Base-by-base conservation (phyloP, 2,113 vertebrate genomes). In the Psilopogon haemacephalus region DNA sequence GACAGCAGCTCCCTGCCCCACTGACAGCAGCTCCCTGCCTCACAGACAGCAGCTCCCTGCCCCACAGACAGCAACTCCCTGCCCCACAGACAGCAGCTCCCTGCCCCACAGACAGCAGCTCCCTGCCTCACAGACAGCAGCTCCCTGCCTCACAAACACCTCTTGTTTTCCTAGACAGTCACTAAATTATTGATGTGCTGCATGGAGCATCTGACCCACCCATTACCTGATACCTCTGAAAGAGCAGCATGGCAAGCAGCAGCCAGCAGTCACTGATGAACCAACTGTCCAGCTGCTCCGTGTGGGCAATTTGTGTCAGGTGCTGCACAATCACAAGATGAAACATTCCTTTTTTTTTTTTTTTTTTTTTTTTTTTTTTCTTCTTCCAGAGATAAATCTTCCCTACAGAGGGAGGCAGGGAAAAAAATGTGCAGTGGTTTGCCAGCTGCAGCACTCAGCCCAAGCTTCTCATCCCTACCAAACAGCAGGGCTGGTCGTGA, bases 311-410 rank as follows among this genome's bases (percentile, higher is more conserved):
- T 96, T 91, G 88, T 94, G 91, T 82, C 89, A 94, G 75, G 79
- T 88, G 54, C 75, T 84, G 60, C 77, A 89, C 78, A 94, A 89
- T 37, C 84, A 88, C 76, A 74, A 82, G 71, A 56, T 20, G 44
- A 94, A 94, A 74, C 30, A 60, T 88, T 44, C n/a, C n/a, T n/a
- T n/a, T n/a, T n/a, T n/a, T n/a, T n/a, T n/a, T n/a, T n/a, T n/a
- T n/a, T n/a, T n/a, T n/a, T n/a, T n/a, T n/a, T n/a, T n/a, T n/a
- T n/a, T n/a, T n/a, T n/a, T n/a, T n/a, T n/a, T n/a, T n/a, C n/a
- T n/a, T n/a, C 95, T 94, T 95, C 89, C 91, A 92, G 78, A 88
- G 89, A 89, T 83, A 94, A 89, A 87, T 94, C 75, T 87, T 55
- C 50, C 78, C 40, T 40, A 32, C 8, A 77, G 75, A 94, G 54